These are phyloP conservation scores for Fragum whitleyi DNA, from an alignment of 2,888 invertebrate species.

Conservation along the genomic window DNA sequence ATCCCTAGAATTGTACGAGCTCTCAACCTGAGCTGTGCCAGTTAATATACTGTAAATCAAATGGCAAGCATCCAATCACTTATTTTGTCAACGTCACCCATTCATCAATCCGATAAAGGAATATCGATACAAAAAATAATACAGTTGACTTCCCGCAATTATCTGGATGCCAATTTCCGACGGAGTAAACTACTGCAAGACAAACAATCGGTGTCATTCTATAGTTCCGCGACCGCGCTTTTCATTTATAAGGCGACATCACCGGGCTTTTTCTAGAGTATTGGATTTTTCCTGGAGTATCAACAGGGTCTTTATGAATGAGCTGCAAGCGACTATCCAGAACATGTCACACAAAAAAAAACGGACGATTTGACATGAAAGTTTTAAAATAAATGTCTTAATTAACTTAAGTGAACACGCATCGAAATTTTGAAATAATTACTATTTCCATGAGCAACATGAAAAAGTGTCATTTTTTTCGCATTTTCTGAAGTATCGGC, in stretches of 20 bases:
- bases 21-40: too few relatives aligned
- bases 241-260: neutral
- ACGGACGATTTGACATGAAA: too few relatives aligned
- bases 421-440: too few relatives aligned
- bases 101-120: neutral
- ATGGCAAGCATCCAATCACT: neutral
- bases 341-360: too few relatives aligned
- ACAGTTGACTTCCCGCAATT: neutral
- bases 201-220: neutral
- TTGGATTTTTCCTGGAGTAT: neutral
- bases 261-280: neutral
- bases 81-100: neutral
- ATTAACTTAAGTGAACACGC: too few relatives aligned
- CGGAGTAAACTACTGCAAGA: conserved; percentile 4
- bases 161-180: neutral
- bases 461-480: too few relatives aligned
- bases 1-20: too few relatives aligned
- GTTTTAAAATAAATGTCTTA: too few relatives aligned
- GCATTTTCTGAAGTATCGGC: too few relatives aligned
- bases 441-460: too few relatives aligned
- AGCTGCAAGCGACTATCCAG: too few relatives aligned
- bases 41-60: too few relatives aligned
- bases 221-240: neutral
- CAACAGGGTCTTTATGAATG: neutral
- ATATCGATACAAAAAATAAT: neutral